Conservation (phyloP, 2,797 vertebrate genomes). For the Enteromius unitaeniatus region DNA sequence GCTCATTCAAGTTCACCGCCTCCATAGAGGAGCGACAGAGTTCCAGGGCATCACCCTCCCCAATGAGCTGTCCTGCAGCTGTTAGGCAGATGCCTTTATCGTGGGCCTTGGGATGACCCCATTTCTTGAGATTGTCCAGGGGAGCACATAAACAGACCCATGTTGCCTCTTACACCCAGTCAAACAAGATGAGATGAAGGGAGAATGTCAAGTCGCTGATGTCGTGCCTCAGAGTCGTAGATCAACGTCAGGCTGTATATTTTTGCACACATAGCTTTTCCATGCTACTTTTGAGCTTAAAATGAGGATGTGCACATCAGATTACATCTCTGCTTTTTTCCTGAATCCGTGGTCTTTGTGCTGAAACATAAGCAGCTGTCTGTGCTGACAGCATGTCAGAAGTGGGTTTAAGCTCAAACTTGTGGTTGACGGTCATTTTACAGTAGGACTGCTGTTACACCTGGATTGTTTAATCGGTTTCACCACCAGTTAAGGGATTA, state of each 20-base stretch:
- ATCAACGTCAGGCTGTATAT: constrained; percentile 36
- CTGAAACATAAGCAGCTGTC: not conserved
- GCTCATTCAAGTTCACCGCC: constrained; percentile 66
- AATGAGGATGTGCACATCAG: constrained; percentile 5
- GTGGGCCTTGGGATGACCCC: constrained; percentile 51
- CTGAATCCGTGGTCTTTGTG: not conserved
- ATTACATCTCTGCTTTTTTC: constrained; percentile 3
- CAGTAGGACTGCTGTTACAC: constrained; percentile 19
- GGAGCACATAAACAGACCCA: constrained; percentile 38
- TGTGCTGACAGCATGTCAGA: not conserved
- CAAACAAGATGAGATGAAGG: constrained; percentile 54
- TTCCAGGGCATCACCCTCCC: constrained; percentile 28
- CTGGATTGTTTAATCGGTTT: constrained; percentile 33
- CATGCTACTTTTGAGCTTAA: not conserved
- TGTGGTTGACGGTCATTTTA: constrained; percentile 5
- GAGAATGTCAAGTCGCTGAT: constrained; percentile 27
- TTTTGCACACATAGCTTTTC: constrained; percentile 23
- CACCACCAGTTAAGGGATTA: not conserved
- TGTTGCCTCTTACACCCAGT: constrained; percentile 25
- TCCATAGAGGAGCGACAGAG: constrained; percentile 46
- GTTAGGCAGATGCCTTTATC: constrained; percentile 59
- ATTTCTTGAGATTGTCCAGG: constrained; percentile 11
- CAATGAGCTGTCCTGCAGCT: constrained; percentile 60
- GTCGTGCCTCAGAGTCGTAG: constrained; percentile 6
- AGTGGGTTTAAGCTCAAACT: not conserved